A percentile compares a stretch with the other conserved stretches of the same genome.
These are phyloP conservation scores for Acleris holmiana DNA, from an alignment of 2,888 invertebrate genomes.

Conservation along the genomic window DNA sequence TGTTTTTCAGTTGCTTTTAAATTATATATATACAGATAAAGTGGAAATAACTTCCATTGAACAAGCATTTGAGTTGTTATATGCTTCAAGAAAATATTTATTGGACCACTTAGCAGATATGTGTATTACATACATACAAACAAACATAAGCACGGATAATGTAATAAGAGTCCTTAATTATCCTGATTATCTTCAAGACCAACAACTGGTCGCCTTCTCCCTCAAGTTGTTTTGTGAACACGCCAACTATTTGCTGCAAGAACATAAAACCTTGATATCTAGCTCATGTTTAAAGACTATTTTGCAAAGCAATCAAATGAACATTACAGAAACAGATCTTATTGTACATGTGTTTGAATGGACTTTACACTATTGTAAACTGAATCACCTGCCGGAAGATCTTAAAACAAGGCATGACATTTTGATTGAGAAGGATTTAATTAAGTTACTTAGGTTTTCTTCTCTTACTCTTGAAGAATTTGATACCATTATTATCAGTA, in stretches of 20 bases:
- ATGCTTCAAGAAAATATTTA: slow-evolving; percentile 87
- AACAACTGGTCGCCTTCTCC: slow-evolving; percentile 78
- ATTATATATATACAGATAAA: slow-evolving; percentile 86
- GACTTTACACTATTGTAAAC: slow-evolving; percentile 80
- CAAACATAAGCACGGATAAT: slow-evolving; percentile 83
- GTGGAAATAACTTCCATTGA: slow-evolving; percentile 81
- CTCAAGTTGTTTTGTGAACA: slow-evolving; percentile 83
- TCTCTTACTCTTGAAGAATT: slow-evolving; percentile 67
- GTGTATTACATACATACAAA: slow-evolving; percentile 81
- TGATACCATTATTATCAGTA: slow-evolving; percentile 60
- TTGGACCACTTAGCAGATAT: slow-evolving; percentile 78
- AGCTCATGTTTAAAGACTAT: slow-evolving; percentile 75
- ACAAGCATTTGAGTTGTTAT: slow-evolving; percentile 86
- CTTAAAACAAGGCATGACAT: slow-evolving; percentile 73
- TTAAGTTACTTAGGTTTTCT: slow-evolving; percentile 74
- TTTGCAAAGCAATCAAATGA: slow-evolving; percentile 77
- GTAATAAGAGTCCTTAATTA: slow-evolving; percentile 85
- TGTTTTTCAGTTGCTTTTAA: slow-evolving; percentile 85
- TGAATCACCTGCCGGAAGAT: slow-evolving; percentile 63
- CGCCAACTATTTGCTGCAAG: slow-evolving; percentile 80
- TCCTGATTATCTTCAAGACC: slow-evolving; percentile 84
- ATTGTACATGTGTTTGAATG: slow-evolving; percentile 82
- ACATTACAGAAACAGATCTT: slow-evolving; percentile 80
- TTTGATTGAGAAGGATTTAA: slow-evolving; percentile 69
- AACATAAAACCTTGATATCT: slow-evolving; percentile 77